Percentiles rank a stretch among this genome's conserved stretches.
Evolutionary conservation across 2,888 invertebrate species (phyloP).

Genomic region (Neoascia interrupta): DNA sequence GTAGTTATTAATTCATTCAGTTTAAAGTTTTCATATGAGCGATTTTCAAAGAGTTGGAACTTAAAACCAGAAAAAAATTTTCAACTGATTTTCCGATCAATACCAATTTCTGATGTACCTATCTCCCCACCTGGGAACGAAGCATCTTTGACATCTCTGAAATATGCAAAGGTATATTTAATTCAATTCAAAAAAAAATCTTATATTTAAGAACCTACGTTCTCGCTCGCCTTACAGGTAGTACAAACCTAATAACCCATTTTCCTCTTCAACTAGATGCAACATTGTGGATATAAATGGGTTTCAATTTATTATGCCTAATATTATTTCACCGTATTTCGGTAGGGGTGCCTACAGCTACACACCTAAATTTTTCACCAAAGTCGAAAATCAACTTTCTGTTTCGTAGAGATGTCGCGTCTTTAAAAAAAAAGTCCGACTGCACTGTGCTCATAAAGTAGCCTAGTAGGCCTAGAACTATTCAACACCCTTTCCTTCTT

Average conservation of each 20-base stretch:
- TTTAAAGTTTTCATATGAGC: too few species aligned
- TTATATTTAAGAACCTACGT: not conserved
- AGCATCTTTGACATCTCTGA: too few species aligned
- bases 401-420: slow-evolving; percentile 47
- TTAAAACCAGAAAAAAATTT: too few species aligned
- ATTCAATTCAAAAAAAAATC: too few species aligned
- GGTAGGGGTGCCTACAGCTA: not conserved
- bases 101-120: too few species aligned
- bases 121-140: too few species aligned
- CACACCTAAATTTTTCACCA: slow-evolving; percentile 15
- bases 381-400: slow-evolving; percentile 64
- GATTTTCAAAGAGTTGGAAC: too few species aligned
- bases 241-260: slow-evolving; percentile 45
- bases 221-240: not conserved
- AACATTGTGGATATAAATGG: too few species aligned
- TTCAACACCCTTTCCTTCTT: slow-evolving; percentile 6
- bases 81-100: too few species aligned
- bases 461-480: slow-evolving; percentile 55
- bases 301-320: too few species aligned
- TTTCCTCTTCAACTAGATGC: slow-evolving; percentile 16
- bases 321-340: not conserved
- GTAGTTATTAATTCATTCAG: too few species aligned
- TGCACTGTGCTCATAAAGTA: slow-evolving; percentile 37
- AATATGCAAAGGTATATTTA: too few species aligned
- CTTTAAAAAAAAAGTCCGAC: slow-evolving; percentile 1